Evolutionary conservation across 2,888 invertebrate genomes (phyloP).

Genomic region (Rotaria macrura): DNA sequence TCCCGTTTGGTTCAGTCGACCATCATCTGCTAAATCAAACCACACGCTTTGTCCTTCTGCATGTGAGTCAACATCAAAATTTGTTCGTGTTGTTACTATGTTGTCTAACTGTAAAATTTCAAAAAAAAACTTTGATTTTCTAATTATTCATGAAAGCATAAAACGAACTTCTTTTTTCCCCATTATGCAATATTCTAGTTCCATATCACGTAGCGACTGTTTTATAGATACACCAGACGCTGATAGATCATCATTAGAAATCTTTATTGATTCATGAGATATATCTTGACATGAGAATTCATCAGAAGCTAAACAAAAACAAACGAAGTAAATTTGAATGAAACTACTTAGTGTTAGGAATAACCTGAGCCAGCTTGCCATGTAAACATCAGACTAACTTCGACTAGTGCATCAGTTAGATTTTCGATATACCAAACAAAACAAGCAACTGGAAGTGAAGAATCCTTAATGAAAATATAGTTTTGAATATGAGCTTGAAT

Average conservation of each 20-base stretch:
- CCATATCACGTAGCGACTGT: slow-evolving; percentile 51
- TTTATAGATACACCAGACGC: slow-evolving; percentile 51
- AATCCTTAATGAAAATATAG: slow-evolving; percentile 61
- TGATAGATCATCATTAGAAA: slow-evolving; percentile 41
- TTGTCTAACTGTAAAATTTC: neutral
- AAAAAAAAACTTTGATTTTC: neutral
- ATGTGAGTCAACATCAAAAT: neutral
- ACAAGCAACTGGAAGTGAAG: slow-evolving; percentile 72
- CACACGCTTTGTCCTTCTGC: neutral
- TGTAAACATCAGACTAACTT: slow-evolving; percentile 74
- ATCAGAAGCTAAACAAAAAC: neutral
- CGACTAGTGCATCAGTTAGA: slow-evolving; percentile 59
- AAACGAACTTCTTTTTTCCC: slow-evolving; percentile 26
- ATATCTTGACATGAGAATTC: neutral
- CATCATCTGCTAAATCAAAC: neutral
- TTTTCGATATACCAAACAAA: slow-evolving; percentile 77
- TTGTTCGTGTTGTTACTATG: neutral
- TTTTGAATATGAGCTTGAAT: too few species aligned
- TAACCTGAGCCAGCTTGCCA: slow-evolving; percentile 45
- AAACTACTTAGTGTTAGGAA: neutral
- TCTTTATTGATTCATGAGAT: slow-evolving; percentile 51
- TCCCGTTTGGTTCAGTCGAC: neutral
- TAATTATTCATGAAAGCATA: neutral
- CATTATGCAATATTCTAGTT: slow-evolving; percentile 29
- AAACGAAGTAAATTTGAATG: neutral